Conservation (phyloP, 2,797 vertebrate genomes). For the Parauchenoglanis ngamensis region DNA sequence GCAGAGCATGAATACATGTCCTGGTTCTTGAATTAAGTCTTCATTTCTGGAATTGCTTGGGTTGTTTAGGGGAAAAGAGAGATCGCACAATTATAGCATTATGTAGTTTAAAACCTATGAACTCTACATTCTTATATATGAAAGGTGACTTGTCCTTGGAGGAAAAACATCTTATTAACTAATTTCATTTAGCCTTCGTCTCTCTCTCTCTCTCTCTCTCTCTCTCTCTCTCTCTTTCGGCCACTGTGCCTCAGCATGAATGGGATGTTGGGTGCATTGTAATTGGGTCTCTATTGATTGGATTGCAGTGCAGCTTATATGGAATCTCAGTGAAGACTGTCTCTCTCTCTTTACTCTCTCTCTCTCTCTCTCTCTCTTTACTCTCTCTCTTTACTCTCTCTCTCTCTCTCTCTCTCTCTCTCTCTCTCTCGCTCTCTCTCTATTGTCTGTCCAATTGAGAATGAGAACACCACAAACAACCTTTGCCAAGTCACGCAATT, state of each 20-base stretch:
- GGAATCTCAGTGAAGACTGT: conserved; percentile 62
- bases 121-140: not conserved
- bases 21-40: not conserved
- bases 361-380: conserved; percentile 57
- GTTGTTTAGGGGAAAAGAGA: not conserved
- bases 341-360: conserved; percentile 28
- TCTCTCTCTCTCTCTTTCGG: conserved; percentile 21
- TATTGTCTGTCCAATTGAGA: conserved; percentile 50
- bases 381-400: conserved; percentile 39
- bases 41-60: not conserved
- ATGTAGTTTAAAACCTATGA: not conserved
- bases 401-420: conserved; percentile 21
- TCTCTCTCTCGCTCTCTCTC: conserved; percentile 37
- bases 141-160: not conserved
- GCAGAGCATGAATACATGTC: not conserved
- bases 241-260: conserved; percentile 65
- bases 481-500: not conserved
- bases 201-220: not conserved
- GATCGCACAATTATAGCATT: not conserved
- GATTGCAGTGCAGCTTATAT: conserved; percentile 75
- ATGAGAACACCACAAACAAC: not conserved
- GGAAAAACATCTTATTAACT: not conserved
- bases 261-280: conserved; percentile 76
- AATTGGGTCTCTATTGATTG: conserved; percentile 79
- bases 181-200: not conserved